Evolutionary conservation across 2,113 vertebrate genomes (phyloP).

Genomic region (Caranx ignobilis): DNA sequence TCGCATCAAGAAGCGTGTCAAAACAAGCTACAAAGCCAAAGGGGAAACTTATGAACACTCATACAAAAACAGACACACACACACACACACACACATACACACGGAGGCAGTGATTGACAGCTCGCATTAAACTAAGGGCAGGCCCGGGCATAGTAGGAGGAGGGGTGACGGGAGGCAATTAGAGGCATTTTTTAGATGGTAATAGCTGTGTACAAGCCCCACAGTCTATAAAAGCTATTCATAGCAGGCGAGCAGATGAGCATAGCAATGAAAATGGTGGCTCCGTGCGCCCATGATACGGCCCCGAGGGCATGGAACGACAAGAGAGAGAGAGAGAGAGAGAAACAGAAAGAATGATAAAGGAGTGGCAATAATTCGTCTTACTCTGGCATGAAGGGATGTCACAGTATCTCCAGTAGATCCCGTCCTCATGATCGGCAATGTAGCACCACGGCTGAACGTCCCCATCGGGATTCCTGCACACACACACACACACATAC

Average conservation of each 20-base stretch:
- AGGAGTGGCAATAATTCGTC: slow-evolving; percentile 50
- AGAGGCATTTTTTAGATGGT: slow-evolving; percentile 75
- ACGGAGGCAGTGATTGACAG: slow-evolving; percentile 66
- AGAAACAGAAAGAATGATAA: not conserved
- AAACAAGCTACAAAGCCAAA: slow-evolving; percentile 68
- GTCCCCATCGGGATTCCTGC: slow-evolving; percentile 95
- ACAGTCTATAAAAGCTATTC: slow-evolving; percentile 63
- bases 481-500: slow-evolving; percentile 20
- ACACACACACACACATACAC: slow-evolving; percentile 34
- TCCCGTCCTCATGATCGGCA: slow-evolving; percentile 92
- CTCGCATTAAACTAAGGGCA: slow-evolving; percentile 61
- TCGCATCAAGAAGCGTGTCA: slow-evolving; percentile 50
- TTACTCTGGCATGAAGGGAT: slow-evolving; percentile 96
- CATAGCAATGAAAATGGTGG: slow-evolving; percentile 31
- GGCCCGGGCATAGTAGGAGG: slow-evolving; percentile 66
- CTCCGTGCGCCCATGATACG: not conserved
- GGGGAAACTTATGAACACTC: slow-evolving; percentile 42
- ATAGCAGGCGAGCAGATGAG: slow-evolving; percentile 58
- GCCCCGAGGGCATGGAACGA: slow-evolving; percentile 22
- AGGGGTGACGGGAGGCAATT: slow-evolving; percentile 75
- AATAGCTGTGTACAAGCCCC: slow-evolving; percentile 66
- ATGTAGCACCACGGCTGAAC: slow-evolving; percentile 98
- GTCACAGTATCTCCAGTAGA: slow-evolving; percentile 98
- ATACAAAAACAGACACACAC: slow-evolving; percentile 13
- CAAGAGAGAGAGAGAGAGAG: not conserved